Percentiles rank a stretch among this genome's conserved stretches.
Conservation (phyloP, 2,797 vertebrate genomes). For the Eulemur albifrons region DNA sequence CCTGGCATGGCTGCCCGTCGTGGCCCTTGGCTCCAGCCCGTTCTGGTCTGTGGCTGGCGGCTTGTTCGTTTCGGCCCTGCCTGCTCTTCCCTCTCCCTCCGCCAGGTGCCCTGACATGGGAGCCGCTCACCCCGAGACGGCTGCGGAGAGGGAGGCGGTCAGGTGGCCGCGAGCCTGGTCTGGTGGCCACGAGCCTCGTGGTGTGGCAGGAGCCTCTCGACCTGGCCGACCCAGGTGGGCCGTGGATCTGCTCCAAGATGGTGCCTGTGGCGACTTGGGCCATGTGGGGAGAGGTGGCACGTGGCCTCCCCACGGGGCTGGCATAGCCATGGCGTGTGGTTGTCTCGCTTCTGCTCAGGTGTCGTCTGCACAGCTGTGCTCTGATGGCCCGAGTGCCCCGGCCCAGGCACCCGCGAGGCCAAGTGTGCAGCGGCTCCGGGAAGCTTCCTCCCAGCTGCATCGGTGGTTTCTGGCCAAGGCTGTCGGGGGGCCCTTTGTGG, state of each 20-base stretch:
- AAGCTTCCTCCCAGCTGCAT: not conserved
- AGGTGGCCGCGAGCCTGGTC: no score
- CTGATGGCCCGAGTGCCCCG: not conserved
- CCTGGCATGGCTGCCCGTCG: not conserved
- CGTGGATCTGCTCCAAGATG: fast-evolving
- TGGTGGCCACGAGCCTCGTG: fast-evolving
- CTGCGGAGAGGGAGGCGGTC: not conserved
- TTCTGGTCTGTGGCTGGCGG: fast-evolving
- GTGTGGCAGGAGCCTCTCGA: not conserved
- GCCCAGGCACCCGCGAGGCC: not conserved
- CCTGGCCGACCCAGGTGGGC: not conserved
- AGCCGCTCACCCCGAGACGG: not conserved
- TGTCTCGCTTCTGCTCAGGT: not conserved
- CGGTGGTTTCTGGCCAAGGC: not conserved
- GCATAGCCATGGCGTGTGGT: no score
- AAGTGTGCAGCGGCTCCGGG: no score
- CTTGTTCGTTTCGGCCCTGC: not conserved
- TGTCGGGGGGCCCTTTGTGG: not conserved
- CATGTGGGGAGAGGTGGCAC: not conserved
- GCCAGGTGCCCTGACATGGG: not conserved
- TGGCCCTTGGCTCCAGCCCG: not conserved
- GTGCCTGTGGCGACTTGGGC: not conserved
- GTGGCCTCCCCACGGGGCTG: fast-evolving
- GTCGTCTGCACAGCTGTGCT: not conserved
- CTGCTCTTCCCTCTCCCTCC: fast-evolving